Conservation (phyloP, 2,797 vertebrate species). For the Peromyscus melanophrys region DNA sequence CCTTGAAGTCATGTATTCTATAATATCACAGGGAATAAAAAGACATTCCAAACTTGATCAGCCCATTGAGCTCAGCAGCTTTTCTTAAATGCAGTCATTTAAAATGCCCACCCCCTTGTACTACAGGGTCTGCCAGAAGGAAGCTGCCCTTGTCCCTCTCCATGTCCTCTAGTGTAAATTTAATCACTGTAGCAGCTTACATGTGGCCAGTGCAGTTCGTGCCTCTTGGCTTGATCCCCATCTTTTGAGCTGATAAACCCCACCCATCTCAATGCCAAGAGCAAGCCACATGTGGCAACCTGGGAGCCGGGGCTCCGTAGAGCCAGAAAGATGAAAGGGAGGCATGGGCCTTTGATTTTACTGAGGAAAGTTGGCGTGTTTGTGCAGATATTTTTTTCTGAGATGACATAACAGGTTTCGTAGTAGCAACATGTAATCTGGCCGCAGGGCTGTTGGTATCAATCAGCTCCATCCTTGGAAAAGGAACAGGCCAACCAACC, state of each 20-base stretch:
- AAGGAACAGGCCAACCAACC: slow-evolving; percentile 7
- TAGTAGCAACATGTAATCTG: slow-evolving; percentile 73
- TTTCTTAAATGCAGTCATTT: slow-evolving; percentile 41
- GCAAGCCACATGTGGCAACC: slow-evolving; percentile 58
- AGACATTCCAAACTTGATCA: background rate
- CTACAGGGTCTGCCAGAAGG: background rate
- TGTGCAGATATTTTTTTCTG: slow-evolving; percentile 67
- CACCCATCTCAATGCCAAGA: slow-evolving; percentile 55
- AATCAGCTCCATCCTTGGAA: background rate
- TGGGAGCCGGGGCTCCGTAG: background rate
- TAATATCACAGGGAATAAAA: background rate
- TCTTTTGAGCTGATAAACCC: slow-evolving; percentile 69
- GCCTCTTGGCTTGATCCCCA: slow-evolving; percentile 67
- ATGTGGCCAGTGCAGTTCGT: slow-evolving; percentile 13
- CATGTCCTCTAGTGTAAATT: background rate
- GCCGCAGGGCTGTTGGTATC: slow-evolving; percentile 56
- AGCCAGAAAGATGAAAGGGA: slow-evolving; percentile 80
- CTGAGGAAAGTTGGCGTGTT: slow-evolving; percentile 75
- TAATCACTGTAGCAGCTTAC: background rate
- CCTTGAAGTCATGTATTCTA: background rate
- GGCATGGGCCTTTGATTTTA: slow-evolving; percentile 78
- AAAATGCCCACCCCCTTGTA: background rate
- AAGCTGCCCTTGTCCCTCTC: background rate
- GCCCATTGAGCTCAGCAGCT: background rate
- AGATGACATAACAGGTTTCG: slow-evolving; percentile 78